Evolutionary conservation across 2,113 vertebrate species (phyloP), one percentile per base, ranked within the genome.

Genomic region (Perca schrenkii): DNA sequence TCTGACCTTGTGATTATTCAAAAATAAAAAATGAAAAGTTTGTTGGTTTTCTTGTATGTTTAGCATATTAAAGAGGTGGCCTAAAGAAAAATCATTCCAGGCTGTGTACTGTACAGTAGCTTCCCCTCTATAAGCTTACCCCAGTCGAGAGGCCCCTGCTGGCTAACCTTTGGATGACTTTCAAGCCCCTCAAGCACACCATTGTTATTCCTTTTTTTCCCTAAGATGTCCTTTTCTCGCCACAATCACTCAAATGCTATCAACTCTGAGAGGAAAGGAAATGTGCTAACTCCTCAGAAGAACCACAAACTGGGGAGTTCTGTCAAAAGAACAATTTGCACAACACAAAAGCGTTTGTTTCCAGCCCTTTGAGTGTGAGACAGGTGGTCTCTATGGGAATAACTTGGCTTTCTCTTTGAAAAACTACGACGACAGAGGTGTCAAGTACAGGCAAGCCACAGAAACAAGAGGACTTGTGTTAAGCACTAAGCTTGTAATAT

Each of bases 311-410:
- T 75, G 43, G 72, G 72, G 81, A 82, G 53, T 66, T 43, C 72
- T 58, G 86, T 91, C 80, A 90, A 89, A 90, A 82, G 74, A 78
- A 89, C 91, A 92, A 91, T 93, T 92, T 91, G 87, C 92, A 89
- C 88, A 89, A 92, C 90, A 91, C 88, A 90, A 86, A 88, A 81
- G 83, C 83, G 80, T 94, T 92, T 92, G 84, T 91, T 86, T 90
- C 50, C 50, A 49, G 50, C 50, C 50, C 64, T 89, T 90, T 89
- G 77, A 90, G 88, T 50, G 53, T 58, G 49, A 81, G 82, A 90
- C 85, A 87, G 89, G 85, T 73, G 79, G 88, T 74, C 86, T 83
- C 88, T 46, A 28, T 56, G 87, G 90, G 89, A 88, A 91, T 79
- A 83, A 72, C 79, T 71, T 40, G 66, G 71, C 80, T 77, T 79